A percentile compares a stretch with the other conserved stretches of the same genome.
Evolutionary conservation across 1,140 invertebrate species (phyloP).

Genomic region (Cyrtorhinus lividipennis): DNA sequence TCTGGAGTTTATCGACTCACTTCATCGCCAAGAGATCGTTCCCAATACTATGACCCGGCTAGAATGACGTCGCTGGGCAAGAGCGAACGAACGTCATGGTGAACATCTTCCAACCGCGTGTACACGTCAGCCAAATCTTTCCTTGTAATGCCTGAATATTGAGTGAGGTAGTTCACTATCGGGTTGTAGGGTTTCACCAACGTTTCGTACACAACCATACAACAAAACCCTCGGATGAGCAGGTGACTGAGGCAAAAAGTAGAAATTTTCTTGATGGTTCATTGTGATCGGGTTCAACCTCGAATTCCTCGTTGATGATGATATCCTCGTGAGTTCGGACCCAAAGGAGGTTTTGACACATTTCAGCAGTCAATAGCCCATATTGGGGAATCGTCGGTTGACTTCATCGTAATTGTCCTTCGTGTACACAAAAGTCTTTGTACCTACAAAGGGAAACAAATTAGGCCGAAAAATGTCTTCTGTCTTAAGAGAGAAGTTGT

Average conservation of each 20-base stretch:
- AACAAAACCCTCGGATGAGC: too few species aligned
- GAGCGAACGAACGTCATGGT: conserved; percentile 49
- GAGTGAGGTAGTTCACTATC: conserved; percentile 78
- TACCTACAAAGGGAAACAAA: conserved; percentile 33
- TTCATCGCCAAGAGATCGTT: conserved; percentile 72
- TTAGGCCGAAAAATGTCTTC: too few species aligned
- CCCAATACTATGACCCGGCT: conserved; percentile 83
- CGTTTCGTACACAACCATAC: conserved; percentile 67
- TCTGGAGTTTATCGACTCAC: too few species aligned
- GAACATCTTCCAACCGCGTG: conserved; percentile 65
- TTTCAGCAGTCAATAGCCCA: conserved; percentile 91
- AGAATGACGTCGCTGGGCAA: conserved; percentile 80
- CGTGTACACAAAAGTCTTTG: conserved; percentile 48
- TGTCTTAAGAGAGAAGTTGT: too few species aligned
- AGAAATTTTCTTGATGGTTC: too few species aligned
- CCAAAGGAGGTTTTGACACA: conserved; percentile 66
- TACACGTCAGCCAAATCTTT: conserved; percentile 54
- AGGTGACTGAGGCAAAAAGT: too few species aligned
- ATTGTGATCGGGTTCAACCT: too few species aligned
- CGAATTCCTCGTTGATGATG: conserved; percentile 63
- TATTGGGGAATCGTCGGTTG: conserved; percentile 65
- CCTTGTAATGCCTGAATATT: conserved; percentile 69
- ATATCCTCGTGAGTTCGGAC: conserved; percentile 71
- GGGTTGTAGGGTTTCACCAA: conserved; percentile 69
- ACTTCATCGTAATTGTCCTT: conserved; percentile 61